Evolutionary conservation across 2,113 vertebrate genomes (phyloP), one percentile per base, ranked within the genome.

Genomic region (Anarrhichthys ocellatus): DNA sequence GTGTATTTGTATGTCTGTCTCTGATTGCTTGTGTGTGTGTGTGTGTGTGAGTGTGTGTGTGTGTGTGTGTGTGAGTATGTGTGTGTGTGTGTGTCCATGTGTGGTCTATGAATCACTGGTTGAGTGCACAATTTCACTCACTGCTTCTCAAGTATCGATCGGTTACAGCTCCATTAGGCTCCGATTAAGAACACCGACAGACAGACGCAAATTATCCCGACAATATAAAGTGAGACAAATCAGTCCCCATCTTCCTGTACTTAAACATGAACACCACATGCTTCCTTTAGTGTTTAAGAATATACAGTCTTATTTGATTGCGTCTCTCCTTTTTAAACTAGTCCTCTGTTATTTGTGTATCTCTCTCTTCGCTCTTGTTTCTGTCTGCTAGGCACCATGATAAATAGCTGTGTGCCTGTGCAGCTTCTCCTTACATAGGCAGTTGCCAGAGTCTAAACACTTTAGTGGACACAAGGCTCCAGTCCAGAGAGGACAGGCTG

Each of bases 361-460:
- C 9, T 38, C 14, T 56, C 38, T 59, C 20, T 27, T 38, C 18
- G 18, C 42, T n/a, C 42, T 59, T 50, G 5, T 52, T 78, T 52
- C 62, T 65, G 61, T 78, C 32, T 76, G 64, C 79, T 40, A 11
- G 22, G 29, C 81, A 40, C 65, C 34, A 46, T 54, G 69, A 85
- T 88, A 76, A 84, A 85, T 84, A 77, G 54, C 22, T 7, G 27
- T 14, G 5, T 46, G 75, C 58, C 73, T 76, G 75, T 69, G 79
- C 48, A 70, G 70, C 72, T 80, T 90, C 72, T 90, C 88, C 83
- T 90, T 90, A 86, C 76, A 87, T 86, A 91, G 88, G 67, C 88
- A 84, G 76, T 84, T 61, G 65, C 54, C 73, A 71, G 70, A 80
- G 70, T 71, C 64, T 71, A 75, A 87, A 89, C 84, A 87, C 74